Evolutionary conservation across 37 sponge, comb jelly and placozoan species (phyloP), one percentile per base, ranked within the genome.

Genomic region (Geodia barretti): DNA sequence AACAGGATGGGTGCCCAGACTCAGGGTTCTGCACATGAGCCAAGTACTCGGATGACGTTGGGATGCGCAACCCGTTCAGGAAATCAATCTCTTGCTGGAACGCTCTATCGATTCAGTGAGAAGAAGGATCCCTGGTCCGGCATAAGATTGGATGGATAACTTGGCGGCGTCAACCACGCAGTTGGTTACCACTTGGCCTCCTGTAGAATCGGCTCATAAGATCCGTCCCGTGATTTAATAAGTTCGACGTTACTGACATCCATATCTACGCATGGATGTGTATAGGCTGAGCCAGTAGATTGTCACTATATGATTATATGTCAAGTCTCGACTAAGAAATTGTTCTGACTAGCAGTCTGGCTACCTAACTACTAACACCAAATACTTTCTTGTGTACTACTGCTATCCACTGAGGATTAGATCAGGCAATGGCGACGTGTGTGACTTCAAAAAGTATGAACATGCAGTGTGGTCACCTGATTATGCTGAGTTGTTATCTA

Each of bases 31-130:
- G 24, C n/a, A 47, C 54, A 47, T 1, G 59, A 54, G 26, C 82
- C 73, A 1, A 82, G 62, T 20, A 60, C 59, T 72, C 73, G 82
- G 64, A 82, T 72, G n/a, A 82, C 33, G 64, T 73, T 61, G 39
- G 82, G 82, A 34, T 82, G 82, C 26, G 11, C 31, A 82, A 4
- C 20, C 35, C 36, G 64, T 66, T 31, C 11, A 82, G 64, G 25
- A 82, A 61, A 39, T 73, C 26, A 41, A 71, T 70, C 36, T 82
- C 82, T n/a, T 71, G 64, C 38, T 82, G 25, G 34, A 82, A 82
- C 36, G 31, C n/a, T 14, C 5, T 25, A 0, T 62, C 54, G 61
- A 58, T 33, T 17, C 40, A 4, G 20, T 41, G 8, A 8, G 39
- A 47, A 4, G 75, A 14, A 11, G 75, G 58, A 4, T 41, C 58